Evolutionary conservation across 2,888 invertebrate species (phyloP).

Genomic region (Ecliptopera silaceata): DNA sequence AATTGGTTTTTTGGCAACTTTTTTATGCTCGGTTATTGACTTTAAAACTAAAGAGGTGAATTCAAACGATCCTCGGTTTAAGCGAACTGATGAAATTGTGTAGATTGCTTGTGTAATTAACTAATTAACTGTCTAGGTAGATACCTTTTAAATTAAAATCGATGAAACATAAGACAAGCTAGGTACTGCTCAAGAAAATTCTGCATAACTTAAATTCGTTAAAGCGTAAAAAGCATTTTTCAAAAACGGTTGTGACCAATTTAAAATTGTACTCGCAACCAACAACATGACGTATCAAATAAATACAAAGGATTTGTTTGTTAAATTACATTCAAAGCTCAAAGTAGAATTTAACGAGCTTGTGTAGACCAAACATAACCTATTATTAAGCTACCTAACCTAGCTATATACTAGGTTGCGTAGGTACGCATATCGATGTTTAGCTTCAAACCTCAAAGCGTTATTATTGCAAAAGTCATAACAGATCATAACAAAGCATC

Average conservation of each 20-base stretch:
- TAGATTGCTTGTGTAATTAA: not conserved
- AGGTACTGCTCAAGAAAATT: no score
- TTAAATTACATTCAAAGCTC: not conserved
- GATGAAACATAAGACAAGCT: no score
- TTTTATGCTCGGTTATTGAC: conserved; percentile 30
- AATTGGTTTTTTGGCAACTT: conserved; percentile 19
- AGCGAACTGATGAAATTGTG: not conserved
- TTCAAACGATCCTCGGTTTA: not conserved
- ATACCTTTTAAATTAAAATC: no score
- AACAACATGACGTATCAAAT: not conserved
- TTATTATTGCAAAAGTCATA: conserved; percentile 13
- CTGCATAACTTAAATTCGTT: no score
- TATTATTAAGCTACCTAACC: no score
- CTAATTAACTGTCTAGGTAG: no score
- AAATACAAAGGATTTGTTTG: not conserved
- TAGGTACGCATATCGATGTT: no score
- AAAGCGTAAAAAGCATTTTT: no score
- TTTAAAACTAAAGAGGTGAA: conserved; percentile 9
- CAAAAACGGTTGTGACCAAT: no score
- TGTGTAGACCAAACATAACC: not conserved
- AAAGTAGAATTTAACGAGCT: not conserved
- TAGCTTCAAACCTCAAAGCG: not conserved
- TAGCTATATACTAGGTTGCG: no score
- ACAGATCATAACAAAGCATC: conserved; percentile 28
- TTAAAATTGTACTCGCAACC: not conserved